A percentile compares a stretch with the other conserved stretches of the same genome.
These are phyloP conservation scores for Triplophysa bombifrons DNA, from an alignment of 2,797 vertebrate species.

Conservation along the genomic window DNA sequence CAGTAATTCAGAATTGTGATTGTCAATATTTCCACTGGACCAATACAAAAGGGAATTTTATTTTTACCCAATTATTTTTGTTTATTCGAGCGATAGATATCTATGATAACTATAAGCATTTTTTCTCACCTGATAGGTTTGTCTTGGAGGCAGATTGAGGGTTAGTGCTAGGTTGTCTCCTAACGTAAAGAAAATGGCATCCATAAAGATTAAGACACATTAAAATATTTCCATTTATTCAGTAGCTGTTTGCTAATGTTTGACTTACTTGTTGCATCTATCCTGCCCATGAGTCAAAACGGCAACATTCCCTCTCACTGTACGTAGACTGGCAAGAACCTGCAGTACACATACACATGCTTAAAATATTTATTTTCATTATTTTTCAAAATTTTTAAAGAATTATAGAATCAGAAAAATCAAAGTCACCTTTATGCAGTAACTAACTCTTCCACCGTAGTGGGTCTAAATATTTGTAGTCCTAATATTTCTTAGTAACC, in stretches of 20 bases:
- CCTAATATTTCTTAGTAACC: background rate
- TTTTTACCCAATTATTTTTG: too few species aligned
- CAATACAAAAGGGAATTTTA: background rate
- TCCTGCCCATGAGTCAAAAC: conserved; percentile 84
- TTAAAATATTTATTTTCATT: too few species aligned
- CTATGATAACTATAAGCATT: background rate
- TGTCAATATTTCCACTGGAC: background rate
- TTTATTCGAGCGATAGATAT: background rate
- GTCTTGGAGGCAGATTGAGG: conserved; percentile 76
- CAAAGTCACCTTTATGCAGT: background rate
- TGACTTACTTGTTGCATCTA: conserved; percentile 53
- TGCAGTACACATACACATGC: conserved; percentile 54
- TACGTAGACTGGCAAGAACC: conserved; percentile 93
- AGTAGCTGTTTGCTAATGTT: background rate
- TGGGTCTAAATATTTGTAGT: background rate
- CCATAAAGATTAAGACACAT: conserved; percentile 22
- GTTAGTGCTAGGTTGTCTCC: conserved; percentile 74
- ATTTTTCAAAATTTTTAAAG: background rate
- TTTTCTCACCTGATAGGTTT: conserved; percentile 78
- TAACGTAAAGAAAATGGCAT: conserved; percentile 57
- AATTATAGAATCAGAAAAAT: background rate
- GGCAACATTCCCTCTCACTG: conserved; percentile 86
- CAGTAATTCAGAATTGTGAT: background rate
- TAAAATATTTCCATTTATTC: conserved; percentile 16
- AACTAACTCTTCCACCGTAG: background rate